A percentile compares a stretch with the other conserved stretches of the same genome.
Conservation (phyloP, 2,888 invertebrate species). For the Drosophila borealis region DNA sequence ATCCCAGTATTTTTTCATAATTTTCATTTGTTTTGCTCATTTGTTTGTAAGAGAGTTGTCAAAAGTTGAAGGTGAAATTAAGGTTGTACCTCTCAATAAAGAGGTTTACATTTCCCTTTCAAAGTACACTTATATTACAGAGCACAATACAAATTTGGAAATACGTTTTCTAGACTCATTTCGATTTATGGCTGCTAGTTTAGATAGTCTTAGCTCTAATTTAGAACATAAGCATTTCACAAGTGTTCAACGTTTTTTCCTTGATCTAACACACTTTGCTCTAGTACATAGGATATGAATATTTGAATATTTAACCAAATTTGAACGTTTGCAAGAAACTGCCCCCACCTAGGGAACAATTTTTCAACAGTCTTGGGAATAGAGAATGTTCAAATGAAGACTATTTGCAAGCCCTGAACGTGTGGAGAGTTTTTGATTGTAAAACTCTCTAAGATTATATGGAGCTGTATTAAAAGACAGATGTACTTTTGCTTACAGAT, state of each 20-base stretch:
- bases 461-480: slow-evolving; percentile 12
- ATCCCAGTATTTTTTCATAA: neutral
- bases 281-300: neutral
- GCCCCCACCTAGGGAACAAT: neutral
- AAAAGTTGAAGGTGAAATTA: no score
- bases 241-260: neutral
- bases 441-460: slow-evolving; percentile 6
- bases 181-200: no score
- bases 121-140: no score
- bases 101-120: no score
- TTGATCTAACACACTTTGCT: no score
- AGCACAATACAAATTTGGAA: no score
- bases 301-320: slow-evolving; percentile 8
- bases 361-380: slow-evolving; percentile 14
- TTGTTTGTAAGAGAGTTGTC: no score
- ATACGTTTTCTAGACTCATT: no score
- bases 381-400: neutral
- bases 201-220: neutral
- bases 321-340: neutral
- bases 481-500: slow-evolving; percentile 1
- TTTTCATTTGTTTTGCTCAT: no score
- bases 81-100: no score
- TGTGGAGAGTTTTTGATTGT: slow-evolving; percentile 15
- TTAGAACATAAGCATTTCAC: neutral
- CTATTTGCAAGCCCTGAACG: slow-evolving; percentile 4